phyloP scores from a whole-genome alignment of 2,888 invertebrate species.

The Lasioglossum lativentre region DNA sequence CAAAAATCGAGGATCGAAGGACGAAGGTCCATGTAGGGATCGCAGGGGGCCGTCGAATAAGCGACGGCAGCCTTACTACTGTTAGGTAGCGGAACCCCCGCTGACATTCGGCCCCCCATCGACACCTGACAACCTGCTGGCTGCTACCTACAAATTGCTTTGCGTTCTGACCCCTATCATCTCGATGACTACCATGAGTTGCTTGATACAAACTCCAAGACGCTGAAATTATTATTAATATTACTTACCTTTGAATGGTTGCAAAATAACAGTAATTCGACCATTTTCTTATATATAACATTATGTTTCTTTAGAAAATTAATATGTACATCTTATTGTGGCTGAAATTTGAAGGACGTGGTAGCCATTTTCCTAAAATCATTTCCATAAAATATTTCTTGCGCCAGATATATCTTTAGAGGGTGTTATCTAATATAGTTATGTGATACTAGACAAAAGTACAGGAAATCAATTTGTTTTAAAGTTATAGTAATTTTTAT shows the following conservation, averaged over 20 bases:
- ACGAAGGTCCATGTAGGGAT: constrained; percentile 62
- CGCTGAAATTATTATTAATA: too few relatives aligned
- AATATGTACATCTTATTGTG: too few relatives aligned
- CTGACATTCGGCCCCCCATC: constrained; percentile 79
- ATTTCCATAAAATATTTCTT: too few relatives aligned
- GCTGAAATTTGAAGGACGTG: too few relatives aligned
- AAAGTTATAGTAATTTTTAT: too few relatives aligned
- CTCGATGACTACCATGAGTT: constrained; percentile 33
- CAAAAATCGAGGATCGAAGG: constrained; percentile 54
- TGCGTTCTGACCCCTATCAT: constrained; percentile 69
- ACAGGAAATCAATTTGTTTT: neutral
- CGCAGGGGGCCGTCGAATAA: constrained; percentile 71
- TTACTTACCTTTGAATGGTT: neutral
- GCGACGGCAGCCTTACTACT: constrained; percentile 67
- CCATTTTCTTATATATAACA: neutral
- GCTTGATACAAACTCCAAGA: neutral
- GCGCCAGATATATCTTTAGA: too few relatives aligned
- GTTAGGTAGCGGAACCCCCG: constrained; percentile 76
- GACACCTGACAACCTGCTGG: constrained; percentile 80
- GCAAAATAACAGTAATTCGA: neutral
- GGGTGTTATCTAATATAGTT: too few relatives aligned
- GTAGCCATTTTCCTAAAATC: too few relatives aligned
- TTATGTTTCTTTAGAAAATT: too few relatives aligned
- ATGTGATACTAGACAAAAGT: neutral
- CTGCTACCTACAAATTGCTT: constrained; percentile 81